phyloP scores from a whole-genome alignment of 1,140 invertebrate species.

The Cydia amplana region DNA sequence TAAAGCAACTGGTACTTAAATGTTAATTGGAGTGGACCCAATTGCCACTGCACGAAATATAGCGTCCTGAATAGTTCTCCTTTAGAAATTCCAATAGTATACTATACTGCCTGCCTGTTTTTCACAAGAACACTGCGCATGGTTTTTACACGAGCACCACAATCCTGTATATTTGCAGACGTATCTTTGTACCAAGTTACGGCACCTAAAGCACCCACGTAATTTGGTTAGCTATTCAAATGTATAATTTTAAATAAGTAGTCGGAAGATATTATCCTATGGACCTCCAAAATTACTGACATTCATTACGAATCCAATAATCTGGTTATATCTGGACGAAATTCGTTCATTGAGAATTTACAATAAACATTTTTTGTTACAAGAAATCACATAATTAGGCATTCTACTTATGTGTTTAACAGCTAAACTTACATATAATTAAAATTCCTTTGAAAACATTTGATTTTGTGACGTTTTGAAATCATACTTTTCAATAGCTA shows the following conservation, averaged over 20 bases:
- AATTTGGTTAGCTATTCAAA: background rate
- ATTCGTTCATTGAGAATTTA: too few relatives aligned
- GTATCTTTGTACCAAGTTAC: background rate
- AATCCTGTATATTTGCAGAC: constrained; percentile 10
- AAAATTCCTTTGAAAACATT: too few relatives aligned
- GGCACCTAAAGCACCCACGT: background rate
- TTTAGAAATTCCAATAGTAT: background rate
- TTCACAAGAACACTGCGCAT: constrained; percentile 5
- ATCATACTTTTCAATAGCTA: background rate
- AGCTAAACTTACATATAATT: too few relatives aligned
- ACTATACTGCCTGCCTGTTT: background rate
- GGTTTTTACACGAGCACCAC: constrained; percentile 3
- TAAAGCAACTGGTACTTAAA: constrained; percentile 81
- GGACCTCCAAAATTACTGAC: too few relatives aligned
- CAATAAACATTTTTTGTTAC: too few relatives aligned
- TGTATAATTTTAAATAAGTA: background rate
- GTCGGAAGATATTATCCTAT: background rate
- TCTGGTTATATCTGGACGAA: too few relatives aligned
- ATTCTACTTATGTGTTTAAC: too few relatives aligned
- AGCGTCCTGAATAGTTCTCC: background rate
- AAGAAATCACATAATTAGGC: too few relatives aligned
- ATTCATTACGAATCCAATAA: too few relatives aligned
- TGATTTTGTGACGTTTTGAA: background rate
- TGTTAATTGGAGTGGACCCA: constrained; percentile 27
- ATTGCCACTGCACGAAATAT: constrained; percentile 38